Evolutionary conservation across 2,113 vertebrate species (phyloP).

Genomic region (Thinocorus orbignyianus): DNA sequence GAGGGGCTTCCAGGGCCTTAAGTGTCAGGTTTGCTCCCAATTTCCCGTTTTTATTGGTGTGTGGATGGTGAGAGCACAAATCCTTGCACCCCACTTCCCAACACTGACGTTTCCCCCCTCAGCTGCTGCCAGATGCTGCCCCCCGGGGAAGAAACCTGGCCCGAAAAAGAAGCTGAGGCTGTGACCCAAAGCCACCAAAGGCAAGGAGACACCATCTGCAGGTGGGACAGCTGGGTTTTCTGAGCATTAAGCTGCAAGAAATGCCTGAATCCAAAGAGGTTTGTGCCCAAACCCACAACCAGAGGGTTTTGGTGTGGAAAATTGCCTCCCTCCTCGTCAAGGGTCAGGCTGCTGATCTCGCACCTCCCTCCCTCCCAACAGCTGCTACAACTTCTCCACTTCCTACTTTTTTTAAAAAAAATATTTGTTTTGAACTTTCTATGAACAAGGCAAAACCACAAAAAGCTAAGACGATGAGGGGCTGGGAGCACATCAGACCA

Average conservation of each 20-base stretch:
- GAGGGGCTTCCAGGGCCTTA: background rate
- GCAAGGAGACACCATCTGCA: background rate
- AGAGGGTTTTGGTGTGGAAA: background rate
- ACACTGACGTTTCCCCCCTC: rapidly evolving
- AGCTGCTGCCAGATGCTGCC: background rate
- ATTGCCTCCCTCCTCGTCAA: background rate
- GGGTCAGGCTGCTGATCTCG: background rate
- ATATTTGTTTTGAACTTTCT: background rate
- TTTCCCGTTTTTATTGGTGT: background rate
- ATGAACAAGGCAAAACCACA: background rate
- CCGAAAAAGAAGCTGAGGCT: background rate
- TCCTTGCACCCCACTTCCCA: rapidly evolving
- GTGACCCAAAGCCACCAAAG: background rate
- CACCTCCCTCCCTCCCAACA: background rate
- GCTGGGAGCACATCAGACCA: background rate
- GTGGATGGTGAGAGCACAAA: rapidly evolving
- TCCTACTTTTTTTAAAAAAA: background rate
- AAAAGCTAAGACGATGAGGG: background rate
- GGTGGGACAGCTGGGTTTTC: background rate
- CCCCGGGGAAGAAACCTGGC: background rate
- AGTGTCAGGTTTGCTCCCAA: background rate
- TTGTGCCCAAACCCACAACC: background rate
- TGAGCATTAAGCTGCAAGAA: background rate
- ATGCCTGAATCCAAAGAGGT: background rate
- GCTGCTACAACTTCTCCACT: background rate